Conservation (phyloP, 2,888 invertebrate genomes). For the Fabriciana adippe region DNA sequence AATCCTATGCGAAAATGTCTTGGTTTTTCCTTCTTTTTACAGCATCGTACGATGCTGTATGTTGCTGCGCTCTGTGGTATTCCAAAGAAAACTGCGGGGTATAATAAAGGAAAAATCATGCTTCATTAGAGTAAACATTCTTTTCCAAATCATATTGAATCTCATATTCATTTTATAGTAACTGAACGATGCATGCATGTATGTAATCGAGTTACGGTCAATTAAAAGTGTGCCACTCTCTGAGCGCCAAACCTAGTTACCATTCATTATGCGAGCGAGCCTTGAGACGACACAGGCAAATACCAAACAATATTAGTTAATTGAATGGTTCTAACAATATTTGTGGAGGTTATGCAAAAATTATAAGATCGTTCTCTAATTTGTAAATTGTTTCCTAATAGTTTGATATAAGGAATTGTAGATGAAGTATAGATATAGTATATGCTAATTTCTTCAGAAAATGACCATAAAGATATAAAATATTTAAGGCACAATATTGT, state of each 20-base stretch:
- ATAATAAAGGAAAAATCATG: no score
- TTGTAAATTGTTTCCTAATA: background rate
- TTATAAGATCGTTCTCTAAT: background rate
- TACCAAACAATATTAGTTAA: slow-evolving; percentile 59
- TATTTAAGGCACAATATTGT: no score
- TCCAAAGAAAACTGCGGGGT: no score
- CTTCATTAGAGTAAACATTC: no score
- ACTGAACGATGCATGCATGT: slow-evolving; percentile 78
- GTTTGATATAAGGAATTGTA: background rate
- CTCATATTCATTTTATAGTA: slow-evolving; percentile 45
- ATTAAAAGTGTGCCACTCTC: slow-evolving; percentile 78
- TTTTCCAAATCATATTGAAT: background rate
- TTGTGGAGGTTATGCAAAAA: background rate
- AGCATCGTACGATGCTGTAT: no score
- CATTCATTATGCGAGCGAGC: slow-evolving; percentile 53
- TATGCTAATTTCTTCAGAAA: no score
- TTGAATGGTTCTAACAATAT: slow-evolving; percentile 19
- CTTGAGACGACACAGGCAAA: slow-evolving; percentile 67
- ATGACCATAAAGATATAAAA: no score
- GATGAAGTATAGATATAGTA: no score
- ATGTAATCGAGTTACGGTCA: slow-evolving; percentile 78
- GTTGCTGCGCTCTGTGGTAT: no score
- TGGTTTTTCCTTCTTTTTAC: no score
- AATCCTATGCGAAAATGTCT: no score
- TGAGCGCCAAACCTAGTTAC: slow-evolving; percentile 66